phyloP scores from a whole-genome alignment of 2,888 invertebrate genomes.

The Saturnia pavonia region DNA sequence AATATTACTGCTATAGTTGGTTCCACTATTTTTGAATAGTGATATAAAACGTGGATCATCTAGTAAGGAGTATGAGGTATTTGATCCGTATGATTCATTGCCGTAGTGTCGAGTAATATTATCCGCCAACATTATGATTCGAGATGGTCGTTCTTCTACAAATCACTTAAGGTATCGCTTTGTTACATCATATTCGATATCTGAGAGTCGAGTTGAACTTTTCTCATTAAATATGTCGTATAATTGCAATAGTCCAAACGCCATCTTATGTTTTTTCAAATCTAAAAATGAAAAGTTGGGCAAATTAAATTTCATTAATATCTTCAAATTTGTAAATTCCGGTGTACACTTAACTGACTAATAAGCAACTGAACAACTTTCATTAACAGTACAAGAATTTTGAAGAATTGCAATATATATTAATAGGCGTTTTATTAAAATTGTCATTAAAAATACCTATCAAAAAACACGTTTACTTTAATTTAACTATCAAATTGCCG shows the following conservation, averaged over 20 bases:
- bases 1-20: conserved; percentile 57
- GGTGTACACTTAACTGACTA: not conserved
- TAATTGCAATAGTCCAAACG: not conserved
- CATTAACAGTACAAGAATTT: too few relatives aligned
- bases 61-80: conserved; percentile 52
- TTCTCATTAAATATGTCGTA: not conserved
- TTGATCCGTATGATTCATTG: conserved; percentile 36
- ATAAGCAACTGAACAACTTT: not conserved
- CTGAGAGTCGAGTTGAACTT: not conserved
- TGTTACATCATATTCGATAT: conserved; percentile 12
- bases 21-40: conserved; percentile 55
- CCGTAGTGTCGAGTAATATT: conserved; percentile 50
- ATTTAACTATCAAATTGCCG: too few relatives aligned
- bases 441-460: too few relatives aligned
- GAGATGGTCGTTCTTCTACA: not conserved
- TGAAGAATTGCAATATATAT: too few relatives aligned
- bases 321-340: too few relatives aligned
- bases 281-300: not conserved
- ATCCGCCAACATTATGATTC: conserved; percentile 60
- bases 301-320: not conserved
- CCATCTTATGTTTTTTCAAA: not conserved
- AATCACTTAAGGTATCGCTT: conserved; percentile 14
- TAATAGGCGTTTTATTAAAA: too few relatives aligned
- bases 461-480: too few relatives aligned
- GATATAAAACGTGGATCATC: conserved; percentile 63